Conservation (phyloP, 2,888 invertebrate genomes). For the Hermaeophaga mercurialis region DNA sequence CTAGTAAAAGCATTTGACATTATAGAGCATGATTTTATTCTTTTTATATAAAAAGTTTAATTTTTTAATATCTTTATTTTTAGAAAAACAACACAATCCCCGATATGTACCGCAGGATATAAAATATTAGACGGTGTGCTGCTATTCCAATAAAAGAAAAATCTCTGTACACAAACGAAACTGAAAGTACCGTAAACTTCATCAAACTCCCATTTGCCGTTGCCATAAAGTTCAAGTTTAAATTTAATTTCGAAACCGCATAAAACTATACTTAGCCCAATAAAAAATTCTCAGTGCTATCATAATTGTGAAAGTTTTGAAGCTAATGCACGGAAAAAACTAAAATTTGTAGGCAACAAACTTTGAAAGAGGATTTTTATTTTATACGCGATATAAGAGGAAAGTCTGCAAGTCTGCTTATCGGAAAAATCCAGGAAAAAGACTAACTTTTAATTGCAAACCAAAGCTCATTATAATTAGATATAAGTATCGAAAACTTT, state of each 20-base stretch:
- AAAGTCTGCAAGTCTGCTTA: constrained; percentile 4
- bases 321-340: not conserved
- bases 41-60: no score
- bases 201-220: constrained; percentile 1
- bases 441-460: constrained; percentile 3
- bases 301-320: constrained; percentile 18
- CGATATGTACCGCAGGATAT: no score
- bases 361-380: constrained; percentile 5
- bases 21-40: no score
- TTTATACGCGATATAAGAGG: not conserved
- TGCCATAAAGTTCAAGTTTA: constrained; percentile 17
- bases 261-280: constrained; percentile 7
- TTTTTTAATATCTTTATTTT: no score
- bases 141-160: no score
- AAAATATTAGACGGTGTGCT: no score
- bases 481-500: not conserved
- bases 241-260: constrained; percentile 20
- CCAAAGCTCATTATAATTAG: not conserved
- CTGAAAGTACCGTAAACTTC: not conserved
- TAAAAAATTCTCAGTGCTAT: constrained; percentile 16
- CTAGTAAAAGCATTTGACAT: no score
- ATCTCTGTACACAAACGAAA: constrained; percentile 3
- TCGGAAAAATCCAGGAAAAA: not conserved
- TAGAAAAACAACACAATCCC: no score
- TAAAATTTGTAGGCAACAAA: constrained; percentile 3